Evolutionary conservation across 2,797 vertebrate genomes (phyloP), one percentile per base, ranked within the genome.

Genomic region (Clarias fuscus): DNA sequence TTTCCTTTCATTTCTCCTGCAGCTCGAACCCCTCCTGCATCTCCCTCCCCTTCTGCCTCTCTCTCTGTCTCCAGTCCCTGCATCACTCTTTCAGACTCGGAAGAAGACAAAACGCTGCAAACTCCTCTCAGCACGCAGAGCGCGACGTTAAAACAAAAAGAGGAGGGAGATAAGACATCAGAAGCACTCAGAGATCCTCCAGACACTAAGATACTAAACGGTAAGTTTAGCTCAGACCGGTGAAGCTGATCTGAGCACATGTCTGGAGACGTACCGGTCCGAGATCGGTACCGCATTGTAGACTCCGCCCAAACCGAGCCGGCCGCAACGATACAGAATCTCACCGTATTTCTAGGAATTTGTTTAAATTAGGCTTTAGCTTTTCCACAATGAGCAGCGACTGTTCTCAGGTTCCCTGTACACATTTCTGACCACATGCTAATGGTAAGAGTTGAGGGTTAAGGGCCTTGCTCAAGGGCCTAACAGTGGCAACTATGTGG

Each of bases 41-140:
- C 88, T 53, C 70, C 80, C 58, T 87, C 82, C 48, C 70, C 73
- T 82, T 81, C 82, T 33, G 65, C 87, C 83, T 90, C 93, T 88
- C 79, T 88, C 85, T 53, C 88, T 77, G 85, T 56, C 84, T 91
- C 90, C 80, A 83, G 83, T 27, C 30, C 83, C 33, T 84, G 72
- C 85, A 72, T 82, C 70, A 81, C 85, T 61, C 78, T 83, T 30
- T 67, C 86, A 40, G 65, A 88, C 43, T 27, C 70, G 0, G 83
- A 90, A 81, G 67, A 76, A 20, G 43, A 77, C 76, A 71, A 30
- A 67, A 86, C 48, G 33, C 71, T 53, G 56, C 81, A 70, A 11
- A 48, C 78, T 22, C 73, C 76, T 62, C n/a, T 27, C 5, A 18
- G 20, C 78, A 27, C 13, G 13, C 79, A 43, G 64, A 59, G 30